Evolutionary conservation across 2,797 vertebrate genomes (phyloP), one percentile per base, ranked within the genome.

Genomic region (Tenualosa thibaudeaui): DNA sequence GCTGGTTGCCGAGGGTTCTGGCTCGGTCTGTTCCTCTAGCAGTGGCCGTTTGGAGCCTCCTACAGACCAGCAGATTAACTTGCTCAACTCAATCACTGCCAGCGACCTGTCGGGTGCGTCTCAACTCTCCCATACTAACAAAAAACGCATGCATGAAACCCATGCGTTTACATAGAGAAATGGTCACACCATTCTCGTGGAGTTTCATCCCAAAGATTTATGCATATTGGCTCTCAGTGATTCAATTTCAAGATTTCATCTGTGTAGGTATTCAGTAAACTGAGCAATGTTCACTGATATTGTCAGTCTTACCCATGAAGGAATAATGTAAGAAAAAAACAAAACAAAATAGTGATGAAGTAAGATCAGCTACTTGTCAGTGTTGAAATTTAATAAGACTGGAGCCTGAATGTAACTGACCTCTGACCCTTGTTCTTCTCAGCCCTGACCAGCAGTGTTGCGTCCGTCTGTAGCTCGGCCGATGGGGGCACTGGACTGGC

Each of bases 21-120:
- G 94, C 89, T 94, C 96, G 40, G 91, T 95, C 89, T 96, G 96
- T 90, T 93, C 95, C 54, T 93, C 91, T 3, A 94, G 3, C 75
- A 93, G 95, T 53, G 93, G 10, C 85, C 92, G 96, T 88, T 89
- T 95, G 10, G 96, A 97, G 85, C 91, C 90, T 24, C 87, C 95
- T 81, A 92, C 96, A 9, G 96, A 97, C 75, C 96, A 96, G 65
- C 96, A 96, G 58, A 92, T 97, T 43, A 97, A 93, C 92, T 93
- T 97, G 88, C 93, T 97, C 84, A 96, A 93, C 89, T 96, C 96
- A 3, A 96, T 97, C 90, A 96, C 96, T 87, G 96, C 96, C 90
- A 96, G 95, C 85, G 97, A 97, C 88, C 90, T 97, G 89, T 95
- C 96, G 86, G 96, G 96, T 97, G 91, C 37, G 37, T 19, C 71